Evolutionary conservation across 2,888 invertebrate genomes (phyloP).

Genomic region (Apodemia hepburni): DNA sequence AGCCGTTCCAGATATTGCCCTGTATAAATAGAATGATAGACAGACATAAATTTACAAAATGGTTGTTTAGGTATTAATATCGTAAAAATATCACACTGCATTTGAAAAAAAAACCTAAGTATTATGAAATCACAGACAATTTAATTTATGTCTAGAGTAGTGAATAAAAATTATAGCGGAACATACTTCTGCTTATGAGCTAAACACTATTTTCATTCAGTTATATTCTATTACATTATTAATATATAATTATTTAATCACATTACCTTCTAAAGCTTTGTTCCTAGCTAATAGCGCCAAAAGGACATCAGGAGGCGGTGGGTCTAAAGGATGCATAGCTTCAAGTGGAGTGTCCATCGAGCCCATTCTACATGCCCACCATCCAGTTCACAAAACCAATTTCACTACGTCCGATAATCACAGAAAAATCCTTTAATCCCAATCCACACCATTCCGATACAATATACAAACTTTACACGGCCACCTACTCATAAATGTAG

Average conservation of each 20-base stretch:
- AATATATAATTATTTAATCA: neutral
- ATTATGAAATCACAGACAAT: too few species aligned
- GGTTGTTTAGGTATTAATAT: too few species aligned
- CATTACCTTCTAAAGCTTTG: constrained; percentile 92
- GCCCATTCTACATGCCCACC: constrained; percentile 46
- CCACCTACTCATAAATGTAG: constrained; percentile 49
- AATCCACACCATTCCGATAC: constrained; percentile 47
- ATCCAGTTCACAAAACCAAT: constrained; percentile 50
- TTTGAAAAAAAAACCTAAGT: too few species aligned
- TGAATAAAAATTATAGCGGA: too few species aligned
- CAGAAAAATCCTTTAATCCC: constrained; percentile 41
- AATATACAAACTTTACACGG: constrained; percentile 36
- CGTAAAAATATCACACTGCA: too few species aligned
- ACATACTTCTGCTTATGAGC: too few species aligned
- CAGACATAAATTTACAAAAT: too few species aligned
- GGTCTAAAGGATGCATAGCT: constrained; percentile 63
- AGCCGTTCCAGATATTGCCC: too few species aligned
- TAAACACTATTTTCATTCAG: too few species aligned
- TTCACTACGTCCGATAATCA: constrained; percentile 47
- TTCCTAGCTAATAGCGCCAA: constrained; percentile 91
- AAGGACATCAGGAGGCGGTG: constrained; percentile 91
- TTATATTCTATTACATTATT: too few species aligned
- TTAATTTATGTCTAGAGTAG: too few species aligned
- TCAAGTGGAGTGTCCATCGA: constrained; percentile 57
- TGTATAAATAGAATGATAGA: too few species aligned